Evolutionary conservation across 2,113 vertebrate genomes (phyloP), one percentile per base, ranked within the genome.

Genomic region (Oncorhynchus masou): DNA sequence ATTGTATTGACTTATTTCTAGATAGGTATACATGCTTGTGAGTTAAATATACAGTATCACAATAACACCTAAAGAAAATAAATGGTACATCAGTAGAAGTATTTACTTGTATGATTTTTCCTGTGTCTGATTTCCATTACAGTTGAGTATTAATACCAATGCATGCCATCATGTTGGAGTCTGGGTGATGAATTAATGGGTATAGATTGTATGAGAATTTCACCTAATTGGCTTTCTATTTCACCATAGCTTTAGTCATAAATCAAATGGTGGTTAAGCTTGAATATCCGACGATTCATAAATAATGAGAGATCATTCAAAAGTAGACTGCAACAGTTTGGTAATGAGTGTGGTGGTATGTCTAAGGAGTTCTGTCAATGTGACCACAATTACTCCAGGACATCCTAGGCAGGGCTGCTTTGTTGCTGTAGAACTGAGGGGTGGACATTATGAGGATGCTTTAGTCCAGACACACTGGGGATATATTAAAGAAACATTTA

Each of bases 211-310:
- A 74, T 51, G 16, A 34, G 49, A 25, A 77, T 70, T 68, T 45
- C 62, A 74, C 60, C 60, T 54, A 81, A 74, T 65, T 74, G 74
- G 71, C 59, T 16, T 15, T 29, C 22, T 45, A 39, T 81, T 76
- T 57, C 54, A 69, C 25, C 29, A 73, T 15, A 69, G 34, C 71
- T 77, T 34, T n/a, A n/a, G 68, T 19, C 54, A 76, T 70, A 34
- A 76, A 70, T 76, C 75, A 62, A 64, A 22, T 4, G 16, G 22
- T 31, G 59, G 51, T 64, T 70, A 22, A 29, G 70, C 19, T 77
- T n/a, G 39, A 71, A 64, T 15, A 71, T 77, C 75, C 64, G 66
- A 74, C 65, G 49, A 49, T 48, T 54, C 25, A 27, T 29, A 9
- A 16, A 49, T 57, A n/a, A 73, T n/a, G 22, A 68, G 65, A 60